Evolutionary conservation across 2,888 invertebrate genomes (phyloP), one percentile per base, ranked within the genome.

Genomic region (Plebejus melissa): DNA sequence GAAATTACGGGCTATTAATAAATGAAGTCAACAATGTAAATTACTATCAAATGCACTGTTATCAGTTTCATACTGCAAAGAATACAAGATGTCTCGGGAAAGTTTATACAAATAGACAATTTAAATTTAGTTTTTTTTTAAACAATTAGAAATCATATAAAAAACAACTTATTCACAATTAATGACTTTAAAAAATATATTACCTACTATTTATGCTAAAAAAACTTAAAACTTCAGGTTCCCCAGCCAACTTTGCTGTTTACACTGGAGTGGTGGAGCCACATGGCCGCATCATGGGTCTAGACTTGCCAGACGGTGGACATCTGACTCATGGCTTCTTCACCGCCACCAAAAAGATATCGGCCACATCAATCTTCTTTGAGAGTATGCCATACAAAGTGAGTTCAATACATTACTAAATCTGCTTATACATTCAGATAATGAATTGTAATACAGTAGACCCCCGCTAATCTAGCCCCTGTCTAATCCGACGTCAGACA

Each of bases 341-440:
- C 93, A 99, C 99, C 0, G 94, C 96, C 7, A 96, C 94, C 9
- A 98, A 98, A 88, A 98, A 97, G 90, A 97, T 99, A 77, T 99
- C 99, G 0, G 99, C 99, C 7, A 99, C 99, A 0, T 99, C 99
- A 0, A 96, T 99, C 78, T 99, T 98, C 94, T 99, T 99, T 87
- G 99, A 99, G 93, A 98, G 99, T 77, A 97, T 99, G 97, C 99
- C 99, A 0, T 99, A 99, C 88, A 98, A 98, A 92, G 97, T 98
- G 82, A 82, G 81, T 77, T 32, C 38, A 50, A 57, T 6, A 50
- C 69, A 41, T 36, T 69, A 9, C 6, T 6, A 32, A n/a, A 16
- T 28, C 32, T 28, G 54, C n/a, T 9, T 2, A 46, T 46, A 46
- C 2, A 46, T 9, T 46, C 2, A 46, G 46, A 46, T 46, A 32